These are phyloP conservation scores for Drosophila birchii DNA, from an alignment of 2,888 invertebrate genomes.

Conservation along the genomic window DNA sequence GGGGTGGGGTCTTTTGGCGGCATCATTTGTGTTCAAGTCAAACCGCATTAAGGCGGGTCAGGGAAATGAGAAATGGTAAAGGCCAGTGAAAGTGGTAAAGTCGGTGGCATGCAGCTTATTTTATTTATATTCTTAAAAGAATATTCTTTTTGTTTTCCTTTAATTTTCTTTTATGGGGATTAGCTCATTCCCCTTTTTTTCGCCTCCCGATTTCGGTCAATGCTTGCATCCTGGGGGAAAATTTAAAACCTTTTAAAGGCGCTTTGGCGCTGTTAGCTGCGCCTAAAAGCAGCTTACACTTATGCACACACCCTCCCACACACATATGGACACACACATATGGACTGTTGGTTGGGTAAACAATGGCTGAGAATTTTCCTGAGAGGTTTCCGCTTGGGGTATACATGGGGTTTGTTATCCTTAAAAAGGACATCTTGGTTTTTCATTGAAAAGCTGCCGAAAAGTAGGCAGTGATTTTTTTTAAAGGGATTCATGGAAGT, in stretches of 20 bases:
- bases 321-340: constrained; percentile 17
- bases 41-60: constrained; percentile 67
- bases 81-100: constrained; percentile 37
- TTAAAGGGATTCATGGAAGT: neutral
- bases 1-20: neutral
- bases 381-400: constrained; percentile 26
- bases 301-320: constrained; percentile 31
- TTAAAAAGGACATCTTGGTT: neutral
- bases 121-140: neutral
- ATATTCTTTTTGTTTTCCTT: no score
- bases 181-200: neutral
- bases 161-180: neutral
- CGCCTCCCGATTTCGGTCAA: neutral
- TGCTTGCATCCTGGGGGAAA: constrained; percentile 2
- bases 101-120: neutral
- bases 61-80: constrained; percentile 20
- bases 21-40: constrained; percentile 46
- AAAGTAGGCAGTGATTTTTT: neutral
- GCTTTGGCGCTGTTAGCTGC: constrained; percentile 72
- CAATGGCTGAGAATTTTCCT: constrained; percentile 35
- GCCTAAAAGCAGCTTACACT: constrained; percentile 74
- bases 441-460: neutral
- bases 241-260: constrained; percentile 73
- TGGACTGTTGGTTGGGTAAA: constrained; percentile 43
- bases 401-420: neutral